A percentile compares a stretch with the other conserved stretches of the same genome.
Conservation (phyloP, 2,888 invertebrate genomes). For the Tetheella fluctuosa region DNA sequence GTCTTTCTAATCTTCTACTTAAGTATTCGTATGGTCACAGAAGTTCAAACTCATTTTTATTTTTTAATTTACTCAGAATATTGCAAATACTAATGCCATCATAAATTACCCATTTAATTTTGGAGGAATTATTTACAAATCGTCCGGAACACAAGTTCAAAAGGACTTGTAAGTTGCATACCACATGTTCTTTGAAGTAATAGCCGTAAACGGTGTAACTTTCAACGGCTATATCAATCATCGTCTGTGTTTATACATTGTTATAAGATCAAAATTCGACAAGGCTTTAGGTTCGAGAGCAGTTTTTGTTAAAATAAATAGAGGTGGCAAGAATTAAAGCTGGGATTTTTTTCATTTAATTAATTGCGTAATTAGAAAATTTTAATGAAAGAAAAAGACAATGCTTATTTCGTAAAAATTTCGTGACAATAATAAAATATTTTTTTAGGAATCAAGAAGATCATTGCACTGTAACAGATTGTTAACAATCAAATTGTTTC, state of each 20-base stretch:
- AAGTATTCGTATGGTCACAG: too few relatives aligned
- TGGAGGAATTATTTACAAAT: conserved; percentile 1
- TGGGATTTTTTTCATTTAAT: too few relatives aligned
- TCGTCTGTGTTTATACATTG: neutral
- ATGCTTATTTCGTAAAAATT: too few relatives aligned
- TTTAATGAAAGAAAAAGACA: too few relatives aligned
- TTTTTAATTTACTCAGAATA: conserved; percentile 8
- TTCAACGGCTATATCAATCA: neutral
- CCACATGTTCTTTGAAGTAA: conserved; percentile 45
- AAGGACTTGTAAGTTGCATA: conserved; percentile 12
- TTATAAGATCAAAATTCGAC: neutral
- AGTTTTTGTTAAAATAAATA: neutral
- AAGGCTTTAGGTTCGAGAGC: neutral
- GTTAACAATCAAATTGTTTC: too few relatives aligned
- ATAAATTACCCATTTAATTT: neutral
- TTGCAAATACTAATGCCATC: neutral
- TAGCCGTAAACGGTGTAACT: conserved; percentile 17
- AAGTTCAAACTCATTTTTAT: neutral
- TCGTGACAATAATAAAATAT: too few relatives aligned
- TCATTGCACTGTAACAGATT: too few relatives aligned
- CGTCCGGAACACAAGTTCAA: conserved; percentile 11
- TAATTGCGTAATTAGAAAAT: too few relatives aligned
- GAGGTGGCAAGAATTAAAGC: neutral
- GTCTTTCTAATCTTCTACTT: too few relatives aligned
- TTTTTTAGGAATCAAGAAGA: too few relatives aligned